These are phyloP conservation scores for Phalanger gymnotis DNA, from an alignment of 2,797 vertebrate genomes.

Conservation along the genomic window DNA sequence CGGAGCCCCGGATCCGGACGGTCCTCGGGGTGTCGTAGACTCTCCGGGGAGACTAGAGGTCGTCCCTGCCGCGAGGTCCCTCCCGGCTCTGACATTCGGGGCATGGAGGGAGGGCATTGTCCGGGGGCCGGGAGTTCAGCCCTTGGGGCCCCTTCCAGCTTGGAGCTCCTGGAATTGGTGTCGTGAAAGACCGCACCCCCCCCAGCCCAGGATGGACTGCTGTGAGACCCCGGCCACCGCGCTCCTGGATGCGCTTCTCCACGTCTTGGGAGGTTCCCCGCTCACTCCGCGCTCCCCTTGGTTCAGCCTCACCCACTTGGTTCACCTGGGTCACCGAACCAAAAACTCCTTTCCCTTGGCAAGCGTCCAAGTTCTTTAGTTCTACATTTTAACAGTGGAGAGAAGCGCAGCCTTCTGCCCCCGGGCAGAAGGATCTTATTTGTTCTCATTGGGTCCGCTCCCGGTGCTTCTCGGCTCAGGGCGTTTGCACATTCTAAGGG, in stretches of 20 bases:
- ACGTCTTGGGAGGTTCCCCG: background rate
- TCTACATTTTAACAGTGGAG: background rate
- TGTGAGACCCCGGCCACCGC: background rate
- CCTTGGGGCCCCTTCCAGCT: too few relatives aligned
- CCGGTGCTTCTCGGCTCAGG: background rate
- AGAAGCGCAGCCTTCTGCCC: background rate
- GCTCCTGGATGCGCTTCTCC: background rate
- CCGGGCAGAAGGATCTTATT: background rate
- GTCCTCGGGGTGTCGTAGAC: too few relatives aligned
- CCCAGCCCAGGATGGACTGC: background rate
- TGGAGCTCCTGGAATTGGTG: background rate
- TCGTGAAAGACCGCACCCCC: background rate
- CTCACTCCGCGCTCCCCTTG: background rate
- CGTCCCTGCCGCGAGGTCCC: too few relatives aligned
- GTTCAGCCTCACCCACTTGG: background rate
- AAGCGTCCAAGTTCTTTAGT: background rate
- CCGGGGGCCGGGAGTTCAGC: too few relatives aligned
- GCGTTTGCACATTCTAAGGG: background rate
- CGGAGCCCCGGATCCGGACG: rapidly evolving
- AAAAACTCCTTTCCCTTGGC: background rate
- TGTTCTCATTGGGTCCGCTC: background rate
- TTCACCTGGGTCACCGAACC: background rate
- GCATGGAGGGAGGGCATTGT: too few relatives aligned
- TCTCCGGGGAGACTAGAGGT: too few relatives aligned
- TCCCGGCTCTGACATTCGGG: too few relatives aligned